Evolutionary conservation across 2,888 invertebrate genomes (phyloP).

Genomic region (Leptinotarsa haldemani): DNA sequence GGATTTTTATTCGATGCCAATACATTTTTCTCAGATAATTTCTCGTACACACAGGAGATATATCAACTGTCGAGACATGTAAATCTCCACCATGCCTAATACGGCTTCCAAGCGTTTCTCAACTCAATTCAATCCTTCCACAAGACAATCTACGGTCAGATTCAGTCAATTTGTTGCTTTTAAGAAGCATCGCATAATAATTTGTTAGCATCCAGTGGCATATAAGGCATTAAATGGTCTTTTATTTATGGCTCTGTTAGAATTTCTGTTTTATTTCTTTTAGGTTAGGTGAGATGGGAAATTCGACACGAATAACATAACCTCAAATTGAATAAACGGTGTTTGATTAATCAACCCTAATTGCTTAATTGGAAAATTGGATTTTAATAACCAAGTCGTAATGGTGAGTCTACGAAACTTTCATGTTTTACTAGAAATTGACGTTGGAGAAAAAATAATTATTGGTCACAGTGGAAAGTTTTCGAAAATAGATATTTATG

Average conservation of each 20-base stretch:
- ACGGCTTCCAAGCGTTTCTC: conserved; percentile 15
- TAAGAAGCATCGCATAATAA: conserved; percentile 29
- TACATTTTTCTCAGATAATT: conserved; percentile 13
- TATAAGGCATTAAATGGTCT: conserved; percentile 23
- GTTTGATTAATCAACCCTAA: conserved; percentile 52
- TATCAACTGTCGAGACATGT: conserved; percentile 12
- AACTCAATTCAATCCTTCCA: conserved; percentile 15
- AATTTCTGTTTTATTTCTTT: conserved; percentile 27
- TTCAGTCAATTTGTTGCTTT: conserved; percentile 40
- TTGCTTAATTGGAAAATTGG: conserved; percentile 53
- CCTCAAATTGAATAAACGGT: conserved; percentile 44
- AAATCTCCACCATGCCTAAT: conserved; percentile 28
- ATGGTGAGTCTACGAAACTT: conserved; percentile 30
- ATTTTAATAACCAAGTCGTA: conserved; percentile 43
- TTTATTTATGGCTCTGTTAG: conserved; percentile 32
- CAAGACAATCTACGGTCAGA: conserved; percentile 31
- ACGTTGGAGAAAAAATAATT: too few relatives aligned
- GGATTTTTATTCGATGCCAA: neutral
- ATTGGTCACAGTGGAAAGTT: too few relatives aligned
- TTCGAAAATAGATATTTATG: too few relatives aligned
- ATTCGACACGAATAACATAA: conserved; percentile 48
- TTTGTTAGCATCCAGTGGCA: conserved; percentile 31
- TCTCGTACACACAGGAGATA: conserved; percentile 8
- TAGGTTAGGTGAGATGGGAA: conserved; percentile 35
- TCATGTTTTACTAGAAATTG: conserved; percentile 31